Percentiles rank a stretch among this genome's conserved stretches.
Evolutionary conservation across 2,888 invertebrate species (phyloP).

Genomic region (Tipula lateralis): DNA sequence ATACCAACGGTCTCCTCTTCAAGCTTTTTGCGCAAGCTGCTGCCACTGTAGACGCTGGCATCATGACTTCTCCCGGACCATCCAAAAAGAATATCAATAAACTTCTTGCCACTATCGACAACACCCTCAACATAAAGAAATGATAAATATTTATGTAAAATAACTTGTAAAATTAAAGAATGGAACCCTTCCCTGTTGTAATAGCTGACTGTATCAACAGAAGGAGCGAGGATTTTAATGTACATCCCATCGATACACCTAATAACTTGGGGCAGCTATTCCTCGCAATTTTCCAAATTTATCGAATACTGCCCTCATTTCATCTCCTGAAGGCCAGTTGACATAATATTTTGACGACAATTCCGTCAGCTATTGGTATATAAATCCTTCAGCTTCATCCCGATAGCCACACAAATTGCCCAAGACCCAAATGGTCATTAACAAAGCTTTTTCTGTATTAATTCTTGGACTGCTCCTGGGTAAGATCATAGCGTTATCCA

Average conservation of each 20-base stretch:
- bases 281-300: background rate
- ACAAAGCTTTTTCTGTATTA: background rate
- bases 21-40: background rate
- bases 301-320: background rate
- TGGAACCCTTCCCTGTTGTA: background rate
- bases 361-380: background rate
- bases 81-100: constrained; percentile 27
- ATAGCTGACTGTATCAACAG: background rate
- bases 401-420: background rate
- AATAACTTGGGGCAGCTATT: background rate
- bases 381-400: background rate
- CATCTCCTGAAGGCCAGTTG: background rate
- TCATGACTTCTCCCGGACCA: constrained; percentile 24
- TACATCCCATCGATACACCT: constrained; percentile 28
- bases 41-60: background rate
- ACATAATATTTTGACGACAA: background rate
- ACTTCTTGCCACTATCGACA: constrained; percentile 29
- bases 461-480: background rate
- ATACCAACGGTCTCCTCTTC: background rate
- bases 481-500: background rate
- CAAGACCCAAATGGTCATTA: constrained; percentile 6
- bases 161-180: constrained; percentile 13
- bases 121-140: background rate
- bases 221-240: background rate
- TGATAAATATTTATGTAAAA: background rate